Evolutionary conservation across 2,888 invertebrate genomes (phyloP), one percentile per base, ranked within the genome.

Genomic region (Monochamus alternatus): DNA sequence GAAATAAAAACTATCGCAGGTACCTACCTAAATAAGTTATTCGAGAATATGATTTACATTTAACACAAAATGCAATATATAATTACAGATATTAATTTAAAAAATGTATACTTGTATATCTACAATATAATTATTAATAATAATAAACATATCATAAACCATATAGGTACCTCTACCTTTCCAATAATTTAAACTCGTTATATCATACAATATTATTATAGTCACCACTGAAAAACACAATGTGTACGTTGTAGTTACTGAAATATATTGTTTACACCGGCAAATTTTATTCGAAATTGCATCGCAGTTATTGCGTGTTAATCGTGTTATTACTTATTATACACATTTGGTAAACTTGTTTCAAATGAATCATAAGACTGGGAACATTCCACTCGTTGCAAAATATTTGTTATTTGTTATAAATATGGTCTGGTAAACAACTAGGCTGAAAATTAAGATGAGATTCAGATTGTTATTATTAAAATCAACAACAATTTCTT

Each of bases 371-470:
- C 74, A 74, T 68, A 62, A 55, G 59, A 52, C 44, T 63, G 63
- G 43, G 68, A 55, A 38, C 8, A 32, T 32, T 62, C 74, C 10
- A 22, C 22, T 22, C 22, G 22, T 30, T 63, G 44, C 74, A 74
- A 74, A 68, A 68, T 73, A 67, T 30, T 43, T 12, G 10, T 3
- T 2, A 51, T 51, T 51, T 3, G 31, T 55, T 38, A 63, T 52
- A n/a, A 44, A 38, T n/a, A 12, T 55, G 59, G 55, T 73, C 60
- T 32, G 31, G n/a, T 67, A 73, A 73, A 73, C 66, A 73, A 68
- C 22, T 47, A 43, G 68, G 32, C 9, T 59, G 47, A 62, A 67
- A 14, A 67, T 62, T 66, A 66, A 62, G 4, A 59, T 64, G 22
- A 47, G 5, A 22, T 22, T 22, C 1, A 22, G 1, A 22, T 44